Evolutionary conservation across 1,140 invertebrate genomes (phyloP).

Genomic region (Lepidurus packardi): DNA sequence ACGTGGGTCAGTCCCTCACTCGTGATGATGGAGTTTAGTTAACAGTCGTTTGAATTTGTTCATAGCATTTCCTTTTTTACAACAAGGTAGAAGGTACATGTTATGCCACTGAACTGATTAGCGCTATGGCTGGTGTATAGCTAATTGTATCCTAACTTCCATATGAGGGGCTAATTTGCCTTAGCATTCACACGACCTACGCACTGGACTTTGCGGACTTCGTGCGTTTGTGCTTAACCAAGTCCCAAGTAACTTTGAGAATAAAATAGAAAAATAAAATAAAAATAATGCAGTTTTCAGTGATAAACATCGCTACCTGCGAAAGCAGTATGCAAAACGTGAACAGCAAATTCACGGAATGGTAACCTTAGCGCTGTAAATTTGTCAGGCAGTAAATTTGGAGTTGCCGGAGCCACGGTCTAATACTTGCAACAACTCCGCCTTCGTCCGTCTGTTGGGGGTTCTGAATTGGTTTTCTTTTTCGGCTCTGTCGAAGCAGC

Average conservation of each 20-base stretch:
- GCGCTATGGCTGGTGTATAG: conserved; percentile 10
- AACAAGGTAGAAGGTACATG: not conserved
- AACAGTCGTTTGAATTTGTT: not conserved
- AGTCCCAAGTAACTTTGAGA: not conserved
- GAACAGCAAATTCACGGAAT: conserved; percentile 19
- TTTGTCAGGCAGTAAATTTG: conserved; percentile 17
- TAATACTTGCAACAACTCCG: conserved; percentile 21
- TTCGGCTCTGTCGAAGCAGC: not conserved
- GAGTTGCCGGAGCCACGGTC: conserved; percentile 7
- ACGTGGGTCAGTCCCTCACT: not conserved
- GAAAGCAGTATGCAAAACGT: conserved; percentile 12
- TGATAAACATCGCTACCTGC: conserved; percentile 21
- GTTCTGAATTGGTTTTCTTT: not conserved
- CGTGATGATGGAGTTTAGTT: conserved; percentile 15
- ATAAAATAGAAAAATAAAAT: not conserved
- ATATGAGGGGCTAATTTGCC: conserved; percentile 18
- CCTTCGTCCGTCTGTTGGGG: not conserved
- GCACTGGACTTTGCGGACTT: not conserved
- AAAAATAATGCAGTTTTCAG: not conserved
- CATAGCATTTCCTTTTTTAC: not conserved
- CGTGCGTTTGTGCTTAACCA: not conserved
- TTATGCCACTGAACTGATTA: conserved; percentile 22
- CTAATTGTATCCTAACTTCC: conserved; percentile 4
- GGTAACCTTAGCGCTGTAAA: conserved; percentile 21
- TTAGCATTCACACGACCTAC: conserved; percentile 15